Evolutionary conservation across 92 coral and sea anemone species (phyloP).

Genomic region (Phenganax marumi): DNA sequence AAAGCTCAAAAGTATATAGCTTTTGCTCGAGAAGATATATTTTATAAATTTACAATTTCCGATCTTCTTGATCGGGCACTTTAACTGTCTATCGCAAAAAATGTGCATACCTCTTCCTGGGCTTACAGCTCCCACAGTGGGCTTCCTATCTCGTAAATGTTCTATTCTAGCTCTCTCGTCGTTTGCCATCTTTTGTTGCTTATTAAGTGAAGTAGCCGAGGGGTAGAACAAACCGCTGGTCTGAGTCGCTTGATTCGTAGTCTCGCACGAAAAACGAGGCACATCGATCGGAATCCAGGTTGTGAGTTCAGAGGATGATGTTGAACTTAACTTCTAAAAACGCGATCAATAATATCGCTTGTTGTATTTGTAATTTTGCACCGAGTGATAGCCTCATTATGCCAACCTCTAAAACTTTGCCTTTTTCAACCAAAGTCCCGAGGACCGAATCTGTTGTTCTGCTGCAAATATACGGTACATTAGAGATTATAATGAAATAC

Average conservation of each 20-base stretch:
- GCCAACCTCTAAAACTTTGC: conserved; percentile 58
- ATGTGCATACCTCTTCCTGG: conserved; percentile 67
- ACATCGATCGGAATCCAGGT: conserved; percentile 94
- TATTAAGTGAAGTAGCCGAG: conserved; percentile 71
- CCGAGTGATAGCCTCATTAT: neutral
- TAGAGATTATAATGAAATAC: neutral
- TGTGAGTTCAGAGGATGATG: conserved; percentile 41
- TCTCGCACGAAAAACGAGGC: conserved; percentile 73
- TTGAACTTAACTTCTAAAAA: conserved; percentile 50
- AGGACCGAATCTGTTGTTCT: conserved; percentile 68
- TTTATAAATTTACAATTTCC: no score
- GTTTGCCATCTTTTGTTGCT: conserved; percentile 67
- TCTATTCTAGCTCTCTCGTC: conserved; percentile 76
- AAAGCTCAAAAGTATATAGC: no score
- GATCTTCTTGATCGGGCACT: no score
- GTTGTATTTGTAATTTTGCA: neutral
- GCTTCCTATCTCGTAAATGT: conserved; percentile 80
- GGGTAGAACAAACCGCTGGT: conserved; percentile 94
- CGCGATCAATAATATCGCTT: neutral
- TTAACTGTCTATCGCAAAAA: no score
- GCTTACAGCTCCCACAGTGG: conserved; percentile 81
- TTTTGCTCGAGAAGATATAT: no score
- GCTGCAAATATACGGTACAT: neutral
- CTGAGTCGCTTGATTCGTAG: conserved; percentile 86
- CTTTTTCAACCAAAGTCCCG: conserved; percentile 88